A percentile compares a stretch with the other conserved stretches of the same genome.
Conservation (phyloP, 2,113 vertebrate species). For the Coptodon bakossiorum region DNA sequence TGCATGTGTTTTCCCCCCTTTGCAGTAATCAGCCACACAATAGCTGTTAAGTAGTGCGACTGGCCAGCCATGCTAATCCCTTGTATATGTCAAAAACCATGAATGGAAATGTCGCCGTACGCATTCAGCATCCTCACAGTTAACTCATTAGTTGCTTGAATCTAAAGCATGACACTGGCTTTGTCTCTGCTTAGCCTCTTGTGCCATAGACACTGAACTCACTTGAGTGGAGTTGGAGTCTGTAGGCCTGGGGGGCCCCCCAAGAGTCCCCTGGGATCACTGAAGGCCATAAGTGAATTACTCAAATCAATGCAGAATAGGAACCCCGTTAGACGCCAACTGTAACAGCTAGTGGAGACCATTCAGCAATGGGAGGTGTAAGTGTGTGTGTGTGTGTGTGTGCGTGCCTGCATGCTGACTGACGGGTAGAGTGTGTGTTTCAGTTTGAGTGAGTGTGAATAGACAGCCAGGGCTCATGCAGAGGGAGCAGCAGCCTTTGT, state of each 20-base stretch:
- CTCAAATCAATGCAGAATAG: constrained; percentile 47
- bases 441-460: constrained; percentile 57
- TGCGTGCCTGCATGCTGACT: constrained; percentile 24
- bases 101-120: constrained; percentile 36
- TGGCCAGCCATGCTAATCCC: constrained; percentile 56
- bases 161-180: constrained; percentile 56
- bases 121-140: constrained; percentile 51
- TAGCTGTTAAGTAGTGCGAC: constrained; percentile 43
- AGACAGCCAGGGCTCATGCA: constrained; percentile 45
- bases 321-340: constrained; percentile 35
- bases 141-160: constrained; percentile 59
- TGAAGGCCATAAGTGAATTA: constrained; percentile 71
- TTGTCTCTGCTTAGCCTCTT: constrained; percentile 56
- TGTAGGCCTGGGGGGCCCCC: not conserved
- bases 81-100: constrained; percentile 43
- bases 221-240: constrained; percentile 50
- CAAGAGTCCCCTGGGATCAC: constrained; percentile 45
- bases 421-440: constrained; percentile 43
- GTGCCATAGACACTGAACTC: constrained; percentile 53
- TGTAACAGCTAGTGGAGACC: constrained; percentile 50
- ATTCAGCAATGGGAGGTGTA: constrained; percentile 38
- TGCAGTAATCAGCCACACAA: constrained; percentile 40
- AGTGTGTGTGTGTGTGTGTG: constrained; percentile 28
- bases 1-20: constrained; percentile 23
- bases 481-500: constrained; percentile 62